Conservation (phyloP, 2,888 invertebrate genomes). For the Xanthia icteritia region DNA sequence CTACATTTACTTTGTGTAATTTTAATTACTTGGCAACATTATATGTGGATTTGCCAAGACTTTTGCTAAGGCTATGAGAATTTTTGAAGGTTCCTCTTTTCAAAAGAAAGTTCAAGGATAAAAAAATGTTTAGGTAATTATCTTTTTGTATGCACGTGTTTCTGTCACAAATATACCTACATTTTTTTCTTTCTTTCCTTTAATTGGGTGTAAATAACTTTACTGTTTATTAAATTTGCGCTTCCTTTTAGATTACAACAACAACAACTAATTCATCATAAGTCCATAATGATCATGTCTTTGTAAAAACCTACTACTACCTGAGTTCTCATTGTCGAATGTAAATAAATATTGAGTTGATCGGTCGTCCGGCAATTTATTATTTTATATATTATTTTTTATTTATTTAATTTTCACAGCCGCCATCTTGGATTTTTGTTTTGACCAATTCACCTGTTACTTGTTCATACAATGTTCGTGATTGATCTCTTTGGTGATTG, state of each 20-base stretch:
- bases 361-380: too few species aligned
- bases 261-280: background rate
- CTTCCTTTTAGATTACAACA: background rate
- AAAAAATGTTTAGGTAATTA: too few species aligned
- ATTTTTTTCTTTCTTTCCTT: too few species aligned
- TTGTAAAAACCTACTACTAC: background rate
- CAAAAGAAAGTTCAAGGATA: background rate
- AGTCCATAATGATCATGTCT: background rate
- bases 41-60: constrained; percentile 38
- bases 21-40: constrained; percentile 59
- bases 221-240: background rate
- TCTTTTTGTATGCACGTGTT: too few species aligned
- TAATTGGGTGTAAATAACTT: background rate
- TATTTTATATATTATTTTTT: too few species aligned
- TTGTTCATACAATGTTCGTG: too few species aligned
- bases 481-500: too few species aligned
- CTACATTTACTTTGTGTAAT: constrained; percentile 50
- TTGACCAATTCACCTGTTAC: too few species aligned
- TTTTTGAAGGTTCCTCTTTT: constrained; percentile 8
- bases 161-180: too few species aligned
- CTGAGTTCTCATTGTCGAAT: background rate
- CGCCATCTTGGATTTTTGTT: too few species aligned
- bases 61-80: background rate
- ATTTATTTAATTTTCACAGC: too few species aligned
- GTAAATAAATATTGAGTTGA: background rate